Evolutionary conservation across 35 echinoderm and acorn worm genomes (phyloP).

Genomic region (Ophiothrix spiculata): DNA sequence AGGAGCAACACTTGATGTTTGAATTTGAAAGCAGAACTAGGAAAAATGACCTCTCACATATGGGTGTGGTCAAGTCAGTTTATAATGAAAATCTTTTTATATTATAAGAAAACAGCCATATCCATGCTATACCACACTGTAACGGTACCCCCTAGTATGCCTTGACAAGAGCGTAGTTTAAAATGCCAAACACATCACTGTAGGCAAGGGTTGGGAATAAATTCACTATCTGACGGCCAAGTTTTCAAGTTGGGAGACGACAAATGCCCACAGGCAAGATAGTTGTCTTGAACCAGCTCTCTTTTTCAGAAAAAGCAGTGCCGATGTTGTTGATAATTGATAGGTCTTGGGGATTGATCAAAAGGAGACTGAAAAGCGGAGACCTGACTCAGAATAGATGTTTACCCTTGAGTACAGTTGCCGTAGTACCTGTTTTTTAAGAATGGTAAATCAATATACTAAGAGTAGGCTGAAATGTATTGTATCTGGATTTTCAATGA

Average conservation of each 20-base stretch:
- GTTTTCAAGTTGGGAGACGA: neutral
- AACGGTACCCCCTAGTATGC: too few species aligned
- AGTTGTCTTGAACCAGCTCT: neutral
- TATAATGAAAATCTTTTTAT: too few species aligned
- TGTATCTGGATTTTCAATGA: too few species aligned
- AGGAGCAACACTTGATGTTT: too few species aligned
- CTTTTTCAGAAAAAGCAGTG: slow-evolving; percentile 1
- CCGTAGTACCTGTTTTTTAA: too few species aligned
- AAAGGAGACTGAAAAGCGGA: neutral
- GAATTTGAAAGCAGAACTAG: too few species aligned
- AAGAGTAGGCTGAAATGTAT: too few species aligned
- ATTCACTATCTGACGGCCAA: neutral
- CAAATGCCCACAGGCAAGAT: neutral
- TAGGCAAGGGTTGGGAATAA: slow-evolving; percentile 9
- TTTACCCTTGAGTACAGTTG: too few species aligned
- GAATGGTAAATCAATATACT: neutral
- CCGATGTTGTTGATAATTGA: neutral
- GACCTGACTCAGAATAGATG: neutral
- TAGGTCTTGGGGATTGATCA: neutral
- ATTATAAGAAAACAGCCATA: too few species aligned
- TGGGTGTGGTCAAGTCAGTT: too few species aligned
- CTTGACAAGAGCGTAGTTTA: neutral
- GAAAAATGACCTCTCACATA: too few species aligned
- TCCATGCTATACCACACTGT: too few species aligned
- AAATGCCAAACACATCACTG: slow-evolving; percentile 12